phyloP scores from a whole-genome alignment of 2,888 invertebrate species.

The Leptopterna dolabrata region DNA sequence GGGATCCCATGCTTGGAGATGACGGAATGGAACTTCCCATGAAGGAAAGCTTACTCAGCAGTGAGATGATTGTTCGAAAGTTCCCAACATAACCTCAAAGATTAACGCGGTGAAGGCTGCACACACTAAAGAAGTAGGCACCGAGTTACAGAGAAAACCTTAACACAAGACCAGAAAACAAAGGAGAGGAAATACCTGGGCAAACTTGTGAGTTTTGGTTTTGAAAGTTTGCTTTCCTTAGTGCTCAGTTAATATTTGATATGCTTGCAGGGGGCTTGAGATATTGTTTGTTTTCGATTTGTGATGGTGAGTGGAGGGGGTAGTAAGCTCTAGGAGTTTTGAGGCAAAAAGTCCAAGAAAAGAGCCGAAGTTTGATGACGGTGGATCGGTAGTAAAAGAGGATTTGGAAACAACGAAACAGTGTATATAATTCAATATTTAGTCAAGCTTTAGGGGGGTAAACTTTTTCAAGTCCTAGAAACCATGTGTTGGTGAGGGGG shows the following conservation, averaged over 20 bases:
- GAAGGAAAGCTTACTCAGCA: neutral
- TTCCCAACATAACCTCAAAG: neutral
- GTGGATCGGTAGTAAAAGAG: constrained; percentile 27
- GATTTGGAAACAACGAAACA: constrained; percentile 36
- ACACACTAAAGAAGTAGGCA: neutral
- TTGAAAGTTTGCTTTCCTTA: constrained; percentile 21
- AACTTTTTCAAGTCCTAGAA: constrained; percentile 29
- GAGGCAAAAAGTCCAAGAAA: constrained; percentile 5
- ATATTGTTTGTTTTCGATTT: constrained; percentile 32
- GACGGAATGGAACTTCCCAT: neutral
- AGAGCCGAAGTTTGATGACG: constrained; percentile 6
- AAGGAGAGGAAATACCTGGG: neutral
- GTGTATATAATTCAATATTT: constrained; percentile 42
- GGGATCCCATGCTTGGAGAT: neutral
- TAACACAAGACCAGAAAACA: constrained; percentile 3
- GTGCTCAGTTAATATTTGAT: constrained; percentile 41
- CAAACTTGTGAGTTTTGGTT: constrained; percentile 35
- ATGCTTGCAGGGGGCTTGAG: neutral
- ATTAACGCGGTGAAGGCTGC: neutral
- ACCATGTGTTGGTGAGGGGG: constrained; percentile 24
- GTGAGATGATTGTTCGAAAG: neutral
- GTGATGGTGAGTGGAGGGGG: too few relatives aligned
- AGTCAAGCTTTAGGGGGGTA: constrained; percentile 2
- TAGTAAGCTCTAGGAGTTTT: neutral
- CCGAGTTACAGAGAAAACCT: neutral